phyloP scores from a whole-genome alignment of 2,888 invertebrate species.

The Drosophila antonietae region DNA sequence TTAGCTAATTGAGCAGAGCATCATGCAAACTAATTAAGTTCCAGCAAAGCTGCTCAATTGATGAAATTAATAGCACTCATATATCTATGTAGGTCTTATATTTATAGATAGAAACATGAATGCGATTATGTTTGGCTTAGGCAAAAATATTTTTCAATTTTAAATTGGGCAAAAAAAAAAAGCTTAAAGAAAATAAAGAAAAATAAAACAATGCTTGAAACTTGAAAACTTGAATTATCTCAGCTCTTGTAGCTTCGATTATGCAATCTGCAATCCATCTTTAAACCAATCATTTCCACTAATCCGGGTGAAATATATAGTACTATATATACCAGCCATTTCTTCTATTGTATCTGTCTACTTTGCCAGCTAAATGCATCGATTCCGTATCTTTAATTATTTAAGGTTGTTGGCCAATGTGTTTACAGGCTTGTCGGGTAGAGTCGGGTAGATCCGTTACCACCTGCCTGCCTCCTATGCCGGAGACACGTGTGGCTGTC shows the following conservation, averaged over 20 bases:
- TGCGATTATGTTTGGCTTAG: background rate
- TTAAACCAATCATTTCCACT: background rate
- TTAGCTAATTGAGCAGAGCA: constrained; percentile 5
- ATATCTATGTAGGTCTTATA: background rate
- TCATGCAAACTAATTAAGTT: constrained; percentile 28
- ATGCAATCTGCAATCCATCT: background rate
- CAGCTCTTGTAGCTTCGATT: background rate
- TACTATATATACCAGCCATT: background rate
- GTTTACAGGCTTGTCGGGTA: background rate
- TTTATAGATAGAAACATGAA: background rate
- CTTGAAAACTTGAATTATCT: too few relatives aligned
- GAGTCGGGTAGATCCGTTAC: too few relatives aligned
- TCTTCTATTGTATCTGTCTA: background rate
- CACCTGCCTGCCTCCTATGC: background rate
- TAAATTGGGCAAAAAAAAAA: too few relatives aligned
- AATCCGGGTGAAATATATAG: background rate
- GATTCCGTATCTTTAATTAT: constrained; percentile 10
- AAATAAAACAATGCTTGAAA: too few relatives aligned
- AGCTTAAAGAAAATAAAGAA: too few relatives aligned
- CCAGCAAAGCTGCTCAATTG: background rate
- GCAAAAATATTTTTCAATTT: too few relatives aligned
- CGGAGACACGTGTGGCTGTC: background rate
- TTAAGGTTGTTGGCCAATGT: background rate
- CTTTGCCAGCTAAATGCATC: constrained; percentile 9
- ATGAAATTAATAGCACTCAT: background rate